Percentiles rank a stretch among this genome's conserved stretches.
Conservation (phyloP, 2,113 vertebrate species). For the Brevimyrus niger region DNA sequence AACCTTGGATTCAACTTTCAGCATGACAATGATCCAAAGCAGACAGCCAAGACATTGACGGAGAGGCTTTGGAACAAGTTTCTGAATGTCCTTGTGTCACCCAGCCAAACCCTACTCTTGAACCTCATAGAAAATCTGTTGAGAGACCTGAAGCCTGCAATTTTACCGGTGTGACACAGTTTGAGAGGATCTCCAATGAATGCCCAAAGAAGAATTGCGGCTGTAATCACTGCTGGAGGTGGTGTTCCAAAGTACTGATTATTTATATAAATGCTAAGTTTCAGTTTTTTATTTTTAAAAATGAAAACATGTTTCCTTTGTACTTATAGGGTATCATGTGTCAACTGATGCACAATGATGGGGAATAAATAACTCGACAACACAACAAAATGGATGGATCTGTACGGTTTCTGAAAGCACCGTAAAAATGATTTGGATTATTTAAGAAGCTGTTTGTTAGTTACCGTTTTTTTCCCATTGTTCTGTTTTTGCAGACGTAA, state of each 20-base stretch:
- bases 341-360: not conserved
- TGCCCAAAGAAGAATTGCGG: not conserved
- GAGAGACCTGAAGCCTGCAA: not conserved
- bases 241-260: not conserved
- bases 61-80: not conserved
- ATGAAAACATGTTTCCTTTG: not conserved
- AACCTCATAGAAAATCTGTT: not conserved
- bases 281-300: not conserved
- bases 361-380: not conserved
- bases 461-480: not conserved
- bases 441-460: not conserved
- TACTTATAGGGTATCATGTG: not conserved
- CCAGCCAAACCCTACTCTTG: not conserved
- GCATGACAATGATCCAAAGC: not conserved
- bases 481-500: slow-evolving; percentile 41
- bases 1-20: not conserved
- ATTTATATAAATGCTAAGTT: not conserved
- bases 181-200: not conserved
- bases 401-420: not conserved
- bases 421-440: not conserved
- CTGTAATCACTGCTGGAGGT: not conserved
- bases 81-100: not conserved
- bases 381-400: not conserved
- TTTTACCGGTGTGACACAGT: not conserved
- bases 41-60: not conserved